Conservation (phyloP, 2,797 vertebrate genomes). For the Xerus rutilus region DNA sequence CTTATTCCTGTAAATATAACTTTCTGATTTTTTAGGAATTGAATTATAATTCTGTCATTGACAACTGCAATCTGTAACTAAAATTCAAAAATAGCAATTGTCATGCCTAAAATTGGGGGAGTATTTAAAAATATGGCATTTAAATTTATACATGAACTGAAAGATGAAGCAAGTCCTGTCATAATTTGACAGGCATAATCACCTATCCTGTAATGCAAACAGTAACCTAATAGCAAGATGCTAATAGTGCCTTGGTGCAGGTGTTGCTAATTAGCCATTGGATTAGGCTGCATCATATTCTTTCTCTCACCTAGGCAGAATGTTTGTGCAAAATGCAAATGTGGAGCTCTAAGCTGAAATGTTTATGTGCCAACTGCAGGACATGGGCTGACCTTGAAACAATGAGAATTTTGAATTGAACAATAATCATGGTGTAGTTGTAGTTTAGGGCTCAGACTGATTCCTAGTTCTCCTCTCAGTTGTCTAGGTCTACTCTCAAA, state of each 20-base stretch:
- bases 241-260: slow-evolving; percentile 65
- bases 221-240: slow-evolving; percentile 64
- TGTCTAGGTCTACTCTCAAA: background rate
- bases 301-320: slow-evolving; percentile 54
- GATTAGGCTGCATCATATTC: slow-evolving; percentile 26
- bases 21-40: slow-evolving; percentile 15
- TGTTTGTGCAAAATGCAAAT: slow-evolving; percentile 75
- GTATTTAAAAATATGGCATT: slow-evolving; percentile 73
- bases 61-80: slow-evolving; percentile 13
- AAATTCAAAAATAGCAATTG: slow-evolving; percentile 65
- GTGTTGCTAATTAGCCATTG: slow-evolving; percentile 78
- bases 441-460: background rate
- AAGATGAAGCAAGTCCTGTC: slow-evolving; percentile 67
- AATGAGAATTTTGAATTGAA: background rate
- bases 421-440: background rate
- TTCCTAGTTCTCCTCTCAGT: background rate
- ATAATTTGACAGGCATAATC: slow-evolving; percentile 79
- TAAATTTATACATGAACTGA: slow-evolving; percentile 71
- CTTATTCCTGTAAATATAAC: slow-evolving; percentile 10
- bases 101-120: slow-evolving; percentile 32
- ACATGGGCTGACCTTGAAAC: slow-evolving; percentile 45
- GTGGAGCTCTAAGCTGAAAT: background rate
- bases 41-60: slow-evolving; percentile 37
- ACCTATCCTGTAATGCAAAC: slow-evolving; percentile 62
- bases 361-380: background rate